Conservation (phyloP, 2,113 vertebrate genomes). For the Phocoena phocoena region DNA sequence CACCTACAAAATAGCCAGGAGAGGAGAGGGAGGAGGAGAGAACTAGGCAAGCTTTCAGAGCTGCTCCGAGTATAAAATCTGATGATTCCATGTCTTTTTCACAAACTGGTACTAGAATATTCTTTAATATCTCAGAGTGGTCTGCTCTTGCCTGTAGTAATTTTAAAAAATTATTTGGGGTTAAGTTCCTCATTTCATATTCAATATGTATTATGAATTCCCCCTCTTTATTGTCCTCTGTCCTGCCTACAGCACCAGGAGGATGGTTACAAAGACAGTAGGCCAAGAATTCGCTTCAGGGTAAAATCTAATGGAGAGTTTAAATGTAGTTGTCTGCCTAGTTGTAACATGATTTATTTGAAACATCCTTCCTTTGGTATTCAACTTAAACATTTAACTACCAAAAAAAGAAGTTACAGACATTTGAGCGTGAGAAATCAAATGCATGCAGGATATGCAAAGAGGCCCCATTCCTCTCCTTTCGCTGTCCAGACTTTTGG, state of each 20-base stretch:
- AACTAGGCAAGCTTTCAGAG: background rate
- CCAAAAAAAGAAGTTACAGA: conserved; percentile 17
- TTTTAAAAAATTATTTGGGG: background rate
- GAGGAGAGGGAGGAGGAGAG: background rate
- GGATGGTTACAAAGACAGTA: conserved; percentile 43
- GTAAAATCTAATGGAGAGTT: conserved; percentile 65
- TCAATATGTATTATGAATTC: background rate
- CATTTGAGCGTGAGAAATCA: conserved; percentile 32
- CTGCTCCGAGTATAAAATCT: background rate
- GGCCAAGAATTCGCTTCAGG: conserved; percentile 71
- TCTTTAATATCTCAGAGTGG: background rate
- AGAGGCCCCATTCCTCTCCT: background rate
- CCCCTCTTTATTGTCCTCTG: background rate
- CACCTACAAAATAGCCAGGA: background rate
- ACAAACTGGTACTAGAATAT: background rate
- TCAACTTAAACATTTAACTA: conserved; percentile 65
- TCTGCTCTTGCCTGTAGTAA: background rate
- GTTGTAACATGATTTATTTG: conserved; percentile 74
- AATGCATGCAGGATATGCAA: background rate
- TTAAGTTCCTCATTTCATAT: background rate
- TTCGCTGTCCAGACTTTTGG: background rate
- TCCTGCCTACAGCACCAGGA: background rate
- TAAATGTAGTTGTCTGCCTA: conserved; percentile 62
- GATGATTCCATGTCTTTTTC: background rate
- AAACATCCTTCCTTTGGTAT: conserved; percentile 78